Evolutionary conservation across 2,113 vertebrate species (phyloP), one percentile per base, ranked within the genome.

Genomic region (Oncorhynchus kisutch): DNA sequence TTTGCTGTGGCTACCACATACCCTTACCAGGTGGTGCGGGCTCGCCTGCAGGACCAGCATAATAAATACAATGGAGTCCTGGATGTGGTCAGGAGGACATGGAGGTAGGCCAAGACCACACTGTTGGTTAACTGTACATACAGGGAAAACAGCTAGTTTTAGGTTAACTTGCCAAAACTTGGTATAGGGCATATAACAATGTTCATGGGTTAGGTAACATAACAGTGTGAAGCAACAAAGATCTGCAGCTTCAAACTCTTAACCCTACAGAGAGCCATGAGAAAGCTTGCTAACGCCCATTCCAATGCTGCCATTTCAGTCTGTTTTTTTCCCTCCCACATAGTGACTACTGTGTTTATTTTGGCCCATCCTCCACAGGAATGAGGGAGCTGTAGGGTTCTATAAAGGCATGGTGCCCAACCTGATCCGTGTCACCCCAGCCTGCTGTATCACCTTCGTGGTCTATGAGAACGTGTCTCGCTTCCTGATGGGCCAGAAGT

Each of bases 331-430:
- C 6, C 1, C 39, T 8, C 9, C 9, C 39, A 20, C 13, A 57
- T 18, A 57, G 54, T 57, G 54, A 57, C 54, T 14, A 62, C 48
- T 24, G 60, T 45, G 29, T 74, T 68, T 1, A 0, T 77, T 54
- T 18, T 54, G 20, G 5, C 77, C 13, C 75, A 83, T 81, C 67
- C 51, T 84, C 79, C 80, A 49, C 20, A 96, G 95, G 91, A 95
- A 94, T 84, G 95, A 96, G 93, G 94, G 95, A 54, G 14, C 95
- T 14, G 76, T 87, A 78, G 95, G 95, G 84, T 96, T 96, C 92
- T 96, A 96, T 88, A 96, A 96, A 92, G 95, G 95, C 85, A 94
- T 96, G 77, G 66, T 94, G n/a, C 91, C 95, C 62, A 96, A 96
- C 82, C 86, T 96, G 73, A 91, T 96, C 71, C 90, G 95, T 89